These are phyloP conservation scores for Caiman crocodilus DNA, from an alignment of 2,797 vertebrate species.

Conservation along the genomic window DNA sequence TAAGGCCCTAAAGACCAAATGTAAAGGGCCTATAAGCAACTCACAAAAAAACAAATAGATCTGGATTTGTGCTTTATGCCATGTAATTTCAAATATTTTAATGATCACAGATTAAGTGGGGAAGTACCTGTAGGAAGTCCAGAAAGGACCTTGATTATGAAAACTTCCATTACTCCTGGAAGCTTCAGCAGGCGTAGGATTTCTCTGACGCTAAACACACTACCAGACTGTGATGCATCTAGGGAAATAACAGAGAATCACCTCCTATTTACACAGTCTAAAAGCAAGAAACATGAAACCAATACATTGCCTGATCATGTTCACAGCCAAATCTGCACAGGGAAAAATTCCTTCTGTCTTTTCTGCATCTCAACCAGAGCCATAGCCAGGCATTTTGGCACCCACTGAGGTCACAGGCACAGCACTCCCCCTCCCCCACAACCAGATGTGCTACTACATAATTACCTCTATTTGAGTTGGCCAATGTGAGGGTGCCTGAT, in stretches of 20 bases:
- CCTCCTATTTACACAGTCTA: not conserved
- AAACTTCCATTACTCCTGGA: constrained; percentile 86
- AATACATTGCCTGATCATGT: not conserved
- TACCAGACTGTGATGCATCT: constrained; percentile 66
- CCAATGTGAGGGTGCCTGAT: no score
- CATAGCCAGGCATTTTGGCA: no score
- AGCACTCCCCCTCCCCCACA: no score
- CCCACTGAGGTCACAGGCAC: no score
- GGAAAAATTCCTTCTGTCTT: no score
- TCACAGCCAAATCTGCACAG: not conserved
- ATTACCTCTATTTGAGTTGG: no score
- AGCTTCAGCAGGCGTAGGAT: constrained; percentile 88
- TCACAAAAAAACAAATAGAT: not conserved
- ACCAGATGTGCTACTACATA: no score
- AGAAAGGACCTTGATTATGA: constrained; percentile 89
- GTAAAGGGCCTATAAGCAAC: not conserved
- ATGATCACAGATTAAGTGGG: not conserved
- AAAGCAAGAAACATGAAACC: not conserved
- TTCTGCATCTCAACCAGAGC: not conserved
- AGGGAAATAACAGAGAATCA: constrained; percentile 25
- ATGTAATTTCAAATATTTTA: constrained; percentile 7
- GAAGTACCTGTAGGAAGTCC: constrained; percentile 90
- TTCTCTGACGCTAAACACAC: constrained; percentile 88
- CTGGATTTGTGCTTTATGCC: not conserved
- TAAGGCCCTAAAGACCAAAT: not conserved